phyloP scores from a whole-genome alignment of 2,113 vertebrate species.

The Lonchura striata region DNA sequence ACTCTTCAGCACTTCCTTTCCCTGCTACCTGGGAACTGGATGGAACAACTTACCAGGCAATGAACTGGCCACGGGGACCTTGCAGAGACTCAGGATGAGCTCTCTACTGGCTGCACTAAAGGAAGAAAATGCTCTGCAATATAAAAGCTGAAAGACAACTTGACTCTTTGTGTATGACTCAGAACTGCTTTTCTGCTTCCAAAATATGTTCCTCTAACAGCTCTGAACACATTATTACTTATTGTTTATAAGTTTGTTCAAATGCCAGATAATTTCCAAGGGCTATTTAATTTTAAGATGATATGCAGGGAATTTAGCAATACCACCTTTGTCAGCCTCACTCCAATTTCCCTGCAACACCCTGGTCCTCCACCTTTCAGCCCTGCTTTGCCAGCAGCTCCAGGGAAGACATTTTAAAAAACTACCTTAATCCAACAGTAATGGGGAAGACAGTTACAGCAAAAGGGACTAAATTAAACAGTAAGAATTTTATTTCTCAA shows the following conservation, averaged over 20 bases:
- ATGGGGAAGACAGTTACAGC: not conserved
- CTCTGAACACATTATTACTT: not conserved
- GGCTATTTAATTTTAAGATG: not conserved
- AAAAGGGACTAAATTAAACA: constrained; percentile 1
- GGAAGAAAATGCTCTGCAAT: not conserved
- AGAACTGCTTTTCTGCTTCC: not conserved
- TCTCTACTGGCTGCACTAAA: not conserved
- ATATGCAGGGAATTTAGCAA: not conserved
- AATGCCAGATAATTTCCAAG: not conserved
- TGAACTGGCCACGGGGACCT: fast-evolving
- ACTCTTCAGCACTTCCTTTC: not conserved
- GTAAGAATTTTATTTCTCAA: not conserved
- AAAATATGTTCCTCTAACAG: not conserved
- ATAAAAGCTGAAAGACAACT: not conserved
- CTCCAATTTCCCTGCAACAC: not conserved
- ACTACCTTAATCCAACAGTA: not conserved
- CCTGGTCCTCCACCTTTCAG: not conserved
- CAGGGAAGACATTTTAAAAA: not conserved
- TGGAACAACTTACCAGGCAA: not conserved
- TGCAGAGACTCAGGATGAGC: not conserved
- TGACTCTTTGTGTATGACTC: not conserved
- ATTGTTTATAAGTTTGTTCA: not conserved
- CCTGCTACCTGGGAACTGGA: not conserved
- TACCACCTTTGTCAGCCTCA: not conserved
- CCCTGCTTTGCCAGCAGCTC: not conserved